A percentile compares a stretch with the other conserved stretches of the same genome.
These are phyloP conservation scores for Psylliodes chrysocephalus DNA, from an alignment of 2,888 invertebrate genomes.

Conservation along the genomic window DNA sequence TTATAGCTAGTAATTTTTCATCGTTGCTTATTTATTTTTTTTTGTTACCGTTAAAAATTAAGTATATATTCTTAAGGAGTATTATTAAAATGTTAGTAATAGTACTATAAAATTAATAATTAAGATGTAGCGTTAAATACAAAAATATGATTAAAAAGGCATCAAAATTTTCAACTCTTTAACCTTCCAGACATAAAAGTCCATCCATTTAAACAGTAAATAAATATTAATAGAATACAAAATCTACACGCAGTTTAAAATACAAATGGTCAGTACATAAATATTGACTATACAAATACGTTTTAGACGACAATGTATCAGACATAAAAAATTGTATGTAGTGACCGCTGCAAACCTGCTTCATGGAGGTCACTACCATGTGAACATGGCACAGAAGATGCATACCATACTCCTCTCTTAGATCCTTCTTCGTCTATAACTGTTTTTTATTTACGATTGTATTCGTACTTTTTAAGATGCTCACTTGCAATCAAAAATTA, in stretches of 20 bases:
- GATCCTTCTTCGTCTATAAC: slow-evolving; percentile 15
- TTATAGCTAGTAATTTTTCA: no score
- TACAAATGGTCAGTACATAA: slow-evolving; percentile 42
- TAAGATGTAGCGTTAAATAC: background rate
- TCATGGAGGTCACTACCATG: slow-evolving; percentile 41
- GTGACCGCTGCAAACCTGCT: slow-evolving; percentile 32
- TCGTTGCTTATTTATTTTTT: no score
- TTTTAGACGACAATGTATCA: slow-evolving; percentile 43
- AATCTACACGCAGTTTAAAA: slow-evolving; percentile 28
- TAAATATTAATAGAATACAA: slow-evolving; percentile 33
- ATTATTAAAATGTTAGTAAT: no score
- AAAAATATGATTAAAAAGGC: background rate
- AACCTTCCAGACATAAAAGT: slow-evolving; percentile 10
- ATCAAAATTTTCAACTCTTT: background rate
- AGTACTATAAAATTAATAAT: no score
- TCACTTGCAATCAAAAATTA: background rate
- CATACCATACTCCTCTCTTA: slow-evolving; percentile 26
- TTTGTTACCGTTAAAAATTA: no score
- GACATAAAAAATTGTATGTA: slow-evolving; percentile 41
- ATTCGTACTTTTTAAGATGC: background rate
- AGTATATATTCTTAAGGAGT: no score
- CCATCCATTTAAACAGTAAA: slow-evolving; percentile 22
- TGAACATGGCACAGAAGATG: slow-evolving; percentile 34
- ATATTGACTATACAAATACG: slow-evolving; percentile 43
- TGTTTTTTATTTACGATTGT: slow-evolving; percentile 16